These are phyloP conservation scores for Rhynchonycteris naso DNA, from an alignment of 2,797 vertebrate species.

Conservation along the genomic window DNA sequence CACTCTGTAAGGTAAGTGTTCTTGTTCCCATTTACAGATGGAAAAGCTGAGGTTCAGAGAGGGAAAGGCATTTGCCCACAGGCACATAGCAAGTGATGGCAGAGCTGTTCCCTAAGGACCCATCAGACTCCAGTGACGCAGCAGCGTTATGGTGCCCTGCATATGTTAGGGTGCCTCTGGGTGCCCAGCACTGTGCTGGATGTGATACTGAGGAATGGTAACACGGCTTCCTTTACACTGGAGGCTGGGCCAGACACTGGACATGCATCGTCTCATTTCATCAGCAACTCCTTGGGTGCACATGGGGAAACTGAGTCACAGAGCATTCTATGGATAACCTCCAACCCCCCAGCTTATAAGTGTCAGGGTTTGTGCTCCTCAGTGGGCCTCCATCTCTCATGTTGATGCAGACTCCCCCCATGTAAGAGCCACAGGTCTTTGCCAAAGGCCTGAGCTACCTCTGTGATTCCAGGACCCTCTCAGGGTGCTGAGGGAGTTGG, in stretches of 20 bases:
- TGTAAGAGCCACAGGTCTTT: neutral
- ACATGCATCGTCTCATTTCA: neutral
- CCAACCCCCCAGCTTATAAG: too few relatives aligned
- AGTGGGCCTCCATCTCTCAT: fast-evolving
- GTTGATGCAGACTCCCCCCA: fast-evolving
- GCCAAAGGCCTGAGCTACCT: neutral
- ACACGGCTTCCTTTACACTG: neutral
- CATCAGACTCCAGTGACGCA: fast-evolving
- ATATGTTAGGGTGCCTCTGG: neutral
- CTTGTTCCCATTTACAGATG: neutral
- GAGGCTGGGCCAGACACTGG: neutral
- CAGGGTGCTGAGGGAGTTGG: fast-evolving
- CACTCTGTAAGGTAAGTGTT: neutral
- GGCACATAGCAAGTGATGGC: neutral
- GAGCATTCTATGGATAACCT: neutral
- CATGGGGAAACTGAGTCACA: neutral
- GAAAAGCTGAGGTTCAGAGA: constrained; percentile 4
- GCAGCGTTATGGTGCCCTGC: neutral
- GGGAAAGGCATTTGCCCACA: neutral
- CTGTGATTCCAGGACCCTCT: neutral
- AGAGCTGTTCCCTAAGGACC: neutral
- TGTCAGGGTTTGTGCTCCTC: neutral
- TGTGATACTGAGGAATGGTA: neutral
- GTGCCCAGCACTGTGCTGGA: neutral
- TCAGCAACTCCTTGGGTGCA: neutral